Evolutionary conservation across 1,140 invertebrate genomes (phyloP), one percentile per base, ranked within the genome.

Genomic region (Trichonephila clavata): DNA sequence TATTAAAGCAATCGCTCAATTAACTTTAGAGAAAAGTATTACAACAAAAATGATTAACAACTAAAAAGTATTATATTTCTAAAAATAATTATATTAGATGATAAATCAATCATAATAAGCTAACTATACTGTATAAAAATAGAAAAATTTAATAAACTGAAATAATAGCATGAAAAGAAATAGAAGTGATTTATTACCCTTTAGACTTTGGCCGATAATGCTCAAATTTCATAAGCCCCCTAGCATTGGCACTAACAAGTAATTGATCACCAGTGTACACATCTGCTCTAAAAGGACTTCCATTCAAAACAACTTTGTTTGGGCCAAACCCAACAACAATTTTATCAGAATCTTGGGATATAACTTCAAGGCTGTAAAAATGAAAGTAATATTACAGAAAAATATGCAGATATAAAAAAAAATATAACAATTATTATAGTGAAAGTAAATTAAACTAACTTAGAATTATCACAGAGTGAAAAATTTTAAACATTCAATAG

Each of bases 201-300:
- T 96, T 95, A 77, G 96, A 95, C 96, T 97, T 98, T n/a, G 96
- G 96, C 93, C 98, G 96, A 86, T 98, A 96, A 95, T 99, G 98
- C 95, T 99, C 99, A 96, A 99, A 98, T 95, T 98, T 97, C 95
- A 99, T 97, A 81, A 99, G 97, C 68, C 98, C 97, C 95, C 98
- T 97, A 27, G 98, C 97, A 96, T 99, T 99, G 6, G 98, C 96
- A 83, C 98, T 97, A 39, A 98, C 97, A 0, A 98, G 97, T 5
- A 98, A 96, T 32, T 97, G 96, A 84, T 98, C 97, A 89, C 96
- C 96, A 94, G 97, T 97, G 94, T 97, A 98, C 93, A 99, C 97
- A 95, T 99, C 98, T 21, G 99, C 95, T 95, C 97, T 97, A 94
- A 99, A 97, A 21, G 99, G 99, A 94, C 97, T 97, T 0, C 97